Conservation (phyloP, 1,140 invertebrate species). For the Anadara kagoshimensis region DNA sequence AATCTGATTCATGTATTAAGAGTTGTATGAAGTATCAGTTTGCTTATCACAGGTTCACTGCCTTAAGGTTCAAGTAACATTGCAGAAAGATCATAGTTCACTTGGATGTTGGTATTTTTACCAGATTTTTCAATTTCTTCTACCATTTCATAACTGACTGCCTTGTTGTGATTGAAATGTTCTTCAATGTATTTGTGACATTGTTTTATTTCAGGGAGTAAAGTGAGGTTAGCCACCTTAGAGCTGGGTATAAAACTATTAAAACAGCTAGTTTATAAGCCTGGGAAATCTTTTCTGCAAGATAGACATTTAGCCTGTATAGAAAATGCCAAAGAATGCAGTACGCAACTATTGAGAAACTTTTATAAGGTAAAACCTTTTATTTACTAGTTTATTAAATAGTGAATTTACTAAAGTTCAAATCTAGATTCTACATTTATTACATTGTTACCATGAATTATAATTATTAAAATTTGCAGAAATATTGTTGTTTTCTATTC, state of each 20-base stretch:
- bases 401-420: too few species aligned
- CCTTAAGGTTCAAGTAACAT: too few species aligned
- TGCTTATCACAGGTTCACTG: too few species aligned
- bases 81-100: too few species aligned
- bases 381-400: too few species aligned
- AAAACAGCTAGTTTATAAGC: conserved; percentile 75
- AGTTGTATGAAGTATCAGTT: too few species aligned
- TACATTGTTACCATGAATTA: too few species aligned
- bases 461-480: too few species aligned
- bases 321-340: conserved; percentile 88
- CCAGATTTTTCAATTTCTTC: not conserved
- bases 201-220: conserved; percentile 75
- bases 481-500: too few species aligned
- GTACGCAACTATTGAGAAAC: conserved; percentile 89
- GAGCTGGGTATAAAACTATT: conserved; percentile 90
- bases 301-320: conserved; percentile 82
- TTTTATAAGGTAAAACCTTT: conserved; percentile 89
- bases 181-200: not conserved
- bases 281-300: conserved; percentile 77
- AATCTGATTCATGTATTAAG: too few species aligned
- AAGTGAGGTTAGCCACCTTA: conserved; percentile 91
- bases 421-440: too few species aligned
- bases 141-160: not conserved
- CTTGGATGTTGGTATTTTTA: too few species aligned
- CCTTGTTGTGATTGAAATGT: not conserved